Conservation (phyloP, 2,113 vertebrate species). For the Clarias gariepinus region DNA sequence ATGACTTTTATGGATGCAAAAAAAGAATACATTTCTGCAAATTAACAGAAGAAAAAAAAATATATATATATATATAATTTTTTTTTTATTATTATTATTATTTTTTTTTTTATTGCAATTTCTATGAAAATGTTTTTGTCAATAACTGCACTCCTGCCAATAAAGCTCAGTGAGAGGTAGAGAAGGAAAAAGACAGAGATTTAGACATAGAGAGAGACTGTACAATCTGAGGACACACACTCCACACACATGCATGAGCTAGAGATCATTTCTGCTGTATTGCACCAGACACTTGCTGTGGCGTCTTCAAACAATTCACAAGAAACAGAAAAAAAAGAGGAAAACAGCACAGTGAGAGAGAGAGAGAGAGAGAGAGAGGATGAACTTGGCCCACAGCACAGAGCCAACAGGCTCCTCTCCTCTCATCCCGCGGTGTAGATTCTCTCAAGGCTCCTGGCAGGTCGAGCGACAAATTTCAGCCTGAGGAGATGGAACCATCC, state of each 20-base stretch:
- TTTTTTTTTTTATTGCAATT: too few species aligned
- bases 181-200: constrained; percentile 13
- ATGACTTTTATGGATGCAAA: not conserved
- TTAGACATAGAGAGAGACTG: not conserved
- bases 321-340: not conserved
- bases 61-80: too few species aligned
- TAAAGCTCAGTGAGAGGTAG: not conserved
- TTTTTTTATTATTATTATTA: too few species aligned
- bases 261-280: constrained; percentile 12
- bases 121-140: not conserved
- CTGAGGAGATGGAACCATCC: constrained; percentile 50
- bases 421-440: constrained; percentile 73
- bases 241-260: constrained; percentile 39
- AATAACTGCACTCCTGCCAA: not conserved
- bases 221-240: not conserved
- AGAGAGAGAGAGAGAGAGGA: constrained; percentile 10
- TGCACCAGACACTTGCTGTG: constrained; percentile 12
- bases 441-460: constrained; percentile 76
- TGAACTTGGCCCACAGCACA: constrained; percentile 42
- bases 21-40: not conserved
- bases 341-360: not conserved
- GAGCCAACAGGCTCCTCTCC: constrained; percentile 60
- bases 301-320: constrained; percentile 42
- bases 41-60: not conserved
- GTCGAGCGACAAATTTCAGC: constrained; percentile 77